Evolutionary conservation across 2,888 invertebrate species (phyloP), one percentile per base, ranked within the genome.

Genomic region (Callimorpha dominula): DNA sequence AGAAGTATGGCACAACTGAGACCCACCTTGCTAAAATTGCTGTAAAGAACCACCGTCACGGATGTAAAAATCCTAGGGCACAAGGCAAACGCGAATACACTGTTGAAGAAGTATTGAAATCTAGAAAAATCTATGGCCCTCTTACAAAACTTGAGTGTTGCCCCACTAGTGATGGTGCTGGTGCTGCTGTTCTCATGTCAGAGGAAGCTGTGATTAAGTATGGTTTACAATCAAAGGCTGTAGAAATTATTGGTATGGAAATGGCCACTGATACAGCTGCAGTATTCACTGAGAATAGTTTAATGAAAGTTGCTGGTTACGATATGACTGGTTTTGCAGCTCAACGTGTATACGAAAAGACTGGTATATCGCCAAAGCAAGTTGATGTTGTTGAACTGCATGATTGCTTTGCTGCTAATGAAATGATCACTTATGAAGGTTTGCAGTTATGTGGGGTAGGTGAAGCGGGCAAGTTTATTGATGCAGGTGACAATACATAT

Each of bases 111-210:
- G 98, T 99, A 74, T 94, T 98, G 90, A 97, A 97, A 15, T 98
- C 99, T 0, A 98, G 98, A n/a, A 96, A 96, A 88, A 97, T 99
- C 79, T 98, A 98, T 93, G 99, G 98, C 5, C 98, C 99, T 0
- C 95, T 99, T 66, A 99, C 99, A 2, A 99, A 99, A 90, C 96
- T 99, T 15, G 99, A 99, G 90, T 99, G 99, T 92, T 99, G 99
- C 89, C 99, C 99, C 0, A 99, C 99, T 0, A 99, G 99, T 66
- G 99, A 99, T 94, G 99, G 99, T n/a, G 97, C 99, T 0, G 99
- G 99, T 43, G 99, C 99, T 43, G 99, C 98, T 0, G 96, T 99
- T 76, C 87, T 99, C 63, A 99, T 97, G 79, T 98, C 98, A 14
- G 99, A 99, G 93, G 97, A 97, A 17, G 99, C 99, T 91, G 99